Percentiles rank a stretch among this genome's conserved stretches.
These are phyloP conservation scores for Aplysina aerophoba DNA, from an alignment of 37 sponge, comb jelly and placozoan species.

Conservation along the genomic window DNA sequence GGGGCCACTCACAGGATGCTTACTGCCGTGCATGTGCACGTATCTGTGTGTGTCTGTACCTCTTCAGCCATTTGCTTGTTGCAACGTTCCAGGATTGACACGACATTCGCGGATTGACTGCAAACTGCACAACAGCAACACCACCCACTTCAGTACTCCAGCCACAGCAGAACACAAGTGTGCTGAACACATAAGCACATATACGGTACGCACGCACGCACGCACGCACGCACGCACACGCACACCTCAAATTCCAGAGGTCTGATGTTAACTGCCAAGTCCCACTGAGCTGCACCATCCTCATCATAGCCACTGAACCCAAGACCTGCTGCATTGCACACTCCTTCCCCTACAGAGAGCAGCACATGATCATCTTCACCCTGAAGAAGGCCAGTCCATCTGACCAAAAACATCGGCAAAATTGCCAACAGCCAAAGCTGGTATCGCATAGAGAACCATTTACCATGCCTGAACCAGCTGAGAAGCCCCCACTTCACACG, in stretches of 20 bases:
- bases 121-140: constrained; percentile 30
- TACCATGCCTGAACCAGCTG: no score
- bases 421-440: no score
- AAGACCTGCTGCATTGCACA: constrained; percentile 72
- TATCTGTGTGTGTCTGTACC: constrained; percentile 38
- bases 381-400: no score
- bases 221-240: no score
- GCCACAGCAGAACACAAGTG: neutral
- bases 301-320: constrained; percentile 83
- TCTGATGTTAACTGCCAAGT: constrained; percentile 43
- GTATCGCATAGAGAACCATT: no score
- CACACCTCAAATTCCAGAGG: constrained; percentile 47
- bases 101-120: constrained; percentile 38
- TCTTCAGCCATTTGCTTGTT: constrained; percentile 72
- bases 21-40: no score
- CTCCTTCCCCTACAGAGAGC: constrained; percentile 57
- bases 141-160: neutral
- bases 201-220: no score
- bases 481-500: no score
- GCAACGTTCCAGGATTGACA: constrained; percentile 67
- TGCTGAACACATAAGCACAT: no score
- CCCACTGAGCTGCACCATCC: constrained; percentile 70
- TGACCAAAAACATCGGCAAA: no score
- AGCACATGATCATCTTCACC: no score
- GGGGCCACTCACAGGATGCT: no score